Evolutionary conservation across 2,113 vertebrate genomes (phyloP), one percentile per base, ranked within the genome.

Genomic region (Cinclus cinclus): DNA sequence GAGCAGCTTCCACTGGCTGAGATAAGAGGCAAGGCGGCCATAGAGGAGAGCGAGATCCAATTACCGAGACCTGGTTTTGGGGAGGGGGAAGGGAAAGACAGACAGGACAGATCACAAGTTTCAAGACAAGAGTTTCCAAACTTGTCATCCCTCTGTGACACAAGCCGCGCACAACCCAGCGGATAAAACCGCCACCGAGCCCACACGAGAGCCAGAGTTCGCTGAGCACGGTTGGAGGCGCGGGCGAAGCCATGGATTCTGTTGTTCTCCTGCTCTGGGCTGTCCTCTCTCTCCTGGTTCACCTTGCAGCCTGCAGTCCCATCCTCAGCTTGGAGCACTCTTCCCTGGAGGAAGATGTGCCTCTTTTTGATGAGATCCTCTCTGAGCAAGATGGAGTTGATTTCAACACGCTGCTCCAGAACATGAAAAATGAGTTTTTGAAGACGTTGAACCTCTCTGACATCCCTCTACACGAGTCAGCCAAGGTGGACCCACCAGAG

Each of bases 11-110:
- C 98, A 98, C 97, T 98, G 90, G 97, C 92, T 69, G 82, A 99
- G 99, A 99, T 99, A 99, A 99, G 99, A 98, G 98, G 98, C 98
- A 98, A 98, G 98, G 98, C 98, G 95, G 96, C 94, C 97, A 97
- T 96, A 94, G 97, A 96, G 97, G 96, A 97, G 97, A 97, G 97
- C 92, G 80, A 95, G 86, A 96, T 94, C 98, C 98, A 98, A 98
- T 98, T 98, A 98, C 97, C 41, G 98, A 98, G 98, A 98, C 98
- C 97, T 98, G 97, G 97, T 95, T 95, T 94, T 96, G 92, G 90
- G 97, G 96, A 96, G 95, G 97, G 96, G 92, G 97, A 94, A 96
- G 93, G 98, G 98, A 98, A 95, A 96, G 97, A 91, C 97, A 91
- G 94, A 85, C 93, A 97, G 95, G 90, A 95, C 81, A 11, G 89